Percentiles rank a stretch among this genome's conserved stretches.
Conservation (phyloP, 92 coral and sea anemone species). For the Diadumene lineata region DNA sequence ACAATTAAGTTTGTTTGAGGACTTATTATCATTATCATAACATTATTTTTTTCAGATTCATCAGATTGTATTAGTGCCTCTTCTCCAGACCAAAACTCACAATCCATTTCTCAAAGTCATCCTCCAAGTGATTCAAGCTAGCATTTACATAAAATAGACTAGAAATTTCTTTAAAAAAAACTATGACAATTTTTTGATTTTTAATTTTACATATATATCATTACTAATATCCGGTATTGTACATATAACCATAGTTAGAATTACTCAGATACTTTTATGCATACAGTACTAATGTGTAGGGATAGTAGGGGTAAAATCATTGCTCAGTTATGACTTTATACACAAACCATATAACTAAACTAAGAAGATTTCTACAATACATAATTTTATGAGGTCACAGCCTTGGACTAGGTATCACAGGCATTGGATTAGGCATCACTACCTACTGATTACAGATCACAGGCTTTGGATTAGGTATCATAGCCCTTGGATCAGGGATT, state of each 20-base stretch:
- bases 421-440: too few species aligned
- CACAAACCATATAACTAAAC: too few species aligned
- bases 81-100: background rate
- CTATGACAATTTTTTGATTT: background rate
- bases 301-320: background rate
- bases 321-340: background rate
- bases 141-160: background rate
- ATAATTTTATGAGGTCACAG: too few species aligned
- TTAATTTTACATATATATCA: slow-evolving; percentile 9
- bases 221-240: slow-evolving; percentile 9
- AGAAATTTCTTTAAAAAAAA: background rate
- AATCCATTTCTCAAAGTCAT: background rate
- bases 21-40: too few species aligned
- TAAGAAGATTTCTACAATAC: too few species aligned
- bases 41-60: background rate
- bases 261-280: background rate
- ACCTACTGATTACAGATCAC: too few species aligned
- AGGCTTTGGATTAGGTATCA: too few species aligned
- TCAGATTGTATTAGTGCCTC: background rate
- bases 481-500: too few species aligned
- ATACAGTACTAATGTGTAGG: background rate
- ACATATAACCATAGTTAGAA: slow-evolving; percentile 7
- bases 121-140: slow-evolving; percentile 1
- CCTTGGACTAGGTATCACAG: too few species aligned
- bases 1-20: too few species aligned